These are phyloP conservation scores for Formica exsecta DNA, from an alignment of 1,140 invertebrate species.

Conservation along the genomic window DNA sequence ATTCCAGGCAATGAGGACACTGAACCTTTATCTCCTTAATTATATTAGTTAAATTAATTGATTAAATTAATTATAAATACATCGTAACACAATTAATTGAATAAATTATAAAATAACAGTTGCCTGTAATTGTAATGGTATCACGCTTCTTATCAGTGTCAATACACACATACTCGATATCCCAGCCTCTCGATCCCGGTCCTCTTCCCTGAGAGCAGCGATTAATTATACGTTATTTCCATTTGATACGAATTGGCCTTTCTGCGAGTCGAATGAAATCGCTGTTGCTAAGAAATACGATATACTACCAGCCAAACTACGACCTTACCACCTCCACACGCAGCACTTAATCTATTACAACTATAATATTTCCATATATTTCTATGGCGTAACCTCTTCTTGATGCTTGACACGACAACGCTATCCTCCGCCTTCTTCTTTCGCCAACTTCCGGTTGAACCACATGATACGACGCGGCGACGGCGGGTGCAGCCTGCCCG, in stretches of 20 bases:
- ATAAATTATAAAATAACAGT: conserved; percentile 5
- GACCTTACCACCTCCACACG: conserved; percentile 61
- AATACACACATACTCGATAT: conserved; percentile 79
- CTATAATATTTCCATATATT: conserved; percentile 85
- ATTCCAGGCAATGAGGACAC: conserved; percentile 70
- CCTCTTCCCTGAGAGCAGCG: conserved; percentile 56
- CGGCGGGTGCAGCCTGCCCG: conserved; percentile 86
- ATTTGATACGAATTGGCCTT: conserved; percentile 49
- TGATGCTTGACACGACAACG: conserved; percentile 85
- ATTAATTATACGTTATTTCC: conserved; percentile 66
- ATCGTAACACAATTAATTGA: not conserved
- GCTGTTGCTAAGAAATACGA: conserved; percentile 56
- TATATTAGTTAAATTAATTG: not conserved
- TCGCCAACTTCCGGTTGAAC: conserved; percentile 83
- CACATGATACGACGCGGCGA: conserved; percentile 77
- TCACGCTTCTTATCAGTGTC: conserved; percentile 86
- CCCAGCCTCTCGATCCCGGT: conserved; percentile 72
- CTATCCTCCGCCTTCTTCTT: conserved; percentile 84
- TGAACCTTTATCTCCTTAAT: not conserved
- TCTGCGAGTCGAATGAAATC: conserved; percentile 42
- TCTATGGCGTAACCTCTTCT: conserved; percentile 85
- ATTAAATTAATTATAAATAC: not conserved
- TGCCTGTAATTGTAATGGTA: conserved; percentile 80
- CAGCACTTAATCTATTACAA: conserved; percentile 74
- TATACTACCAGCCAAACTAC: conserved; percentile 41